phyloP scores from a whole-genome alignment of 2,113 vertebrate species.

The Cisticola juncidis region DNA sequence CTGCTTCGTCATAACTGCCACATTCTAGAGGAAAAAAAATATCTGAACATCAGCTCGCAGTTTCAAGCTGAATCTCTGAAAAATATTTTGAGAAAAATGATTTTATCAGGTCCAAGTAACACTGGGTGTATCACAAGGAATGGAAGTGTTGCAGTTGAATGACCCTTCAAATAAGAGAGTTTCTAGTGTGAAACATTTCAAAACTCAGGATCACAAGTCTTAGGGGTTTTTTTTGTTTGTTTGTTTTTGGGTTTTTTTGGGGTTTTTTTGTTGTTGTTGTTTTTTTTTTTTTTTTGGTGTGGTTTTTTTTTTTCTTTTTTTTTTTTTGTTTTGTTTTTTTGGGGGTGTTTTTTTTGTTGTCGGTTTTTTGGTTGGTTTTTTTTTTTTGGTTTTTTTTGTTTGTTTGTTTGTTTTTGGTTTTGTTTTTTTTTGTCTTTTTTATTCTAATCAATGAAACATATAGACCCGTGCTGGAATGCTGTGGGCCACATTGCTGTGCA shows the following conservation, averaged over 20 bases:
- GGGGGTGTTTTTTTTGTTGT: not conserved
- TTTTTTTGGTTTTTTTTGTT: not conserved
- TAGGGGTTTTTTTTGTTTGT: not conserved
- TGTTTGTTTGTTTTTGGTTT: too few species aligned
- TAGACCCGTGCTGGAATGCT: not conserved
- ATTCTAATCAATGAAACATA: not conserved
- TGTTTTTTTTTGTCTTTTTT: not conserved
- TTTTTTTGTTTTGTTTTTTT: too few species aligned
- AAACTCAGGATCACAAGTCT: not conserved
- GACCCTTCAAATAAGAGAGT: not conserved
- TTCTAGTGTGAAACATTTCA: not conserved
- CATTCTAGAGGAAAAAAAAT: not conserved
- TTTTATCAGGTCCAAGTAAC: not conserved
- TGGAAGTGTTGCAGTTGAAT: not conserved
- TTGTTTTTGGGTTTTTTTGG: too few species aligned
- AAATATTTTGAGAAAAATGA: not conserved
- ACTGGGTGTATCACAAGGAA: not conserved
- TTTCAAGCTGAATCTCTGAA: slow-evolving; percentile 23
- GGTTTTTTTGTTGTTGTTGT: too few species aligned
- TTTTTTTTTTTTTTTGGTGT: too few species aligned
- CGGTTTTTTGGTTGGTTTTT: accelerated
- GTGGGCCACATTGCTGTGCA: not conserved
- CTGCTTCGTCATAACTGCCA: slow-evolving; percentile 51
- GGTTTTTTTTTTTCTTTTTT: too few species aligned
- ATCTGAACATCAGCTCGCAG: not conserved